These are phyloP conservation scores for Scrobipalpa costella DNA, from an alignment of 2,888 invertebrate genomes.

Conservation along the genomic window DNA sequence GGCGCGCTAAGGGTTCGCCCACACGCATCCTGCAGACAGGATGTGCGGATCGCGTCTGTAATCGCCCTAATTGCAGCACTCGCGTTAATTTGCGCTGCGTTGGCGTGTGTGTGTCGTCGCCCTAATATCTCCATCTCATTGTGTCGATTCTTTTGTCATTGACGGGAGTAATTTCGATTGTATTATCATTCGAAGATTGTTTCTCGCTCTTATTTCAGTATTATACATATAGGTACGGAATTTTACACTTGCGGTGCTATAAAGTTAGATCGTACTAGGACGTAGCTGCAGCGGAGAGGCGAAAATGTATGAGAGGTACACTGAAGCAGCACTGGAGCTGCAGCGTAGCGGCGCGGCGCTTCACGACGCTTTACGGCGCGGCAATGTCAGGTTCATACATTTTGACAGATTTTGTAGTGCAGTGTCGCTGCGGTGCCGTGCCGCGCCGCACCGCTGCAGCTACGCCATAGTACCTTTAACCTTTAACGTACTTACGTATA, in stretches of 20 bases:
- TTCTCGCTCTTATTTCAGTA: background rate
- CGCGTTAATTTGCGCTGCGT: constrained; percentile 53
- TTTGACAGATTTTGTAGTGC: too few relatives aligned
- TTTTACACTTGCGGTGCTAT: background rate
- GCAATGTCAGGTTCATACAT: too few relatives aligned
- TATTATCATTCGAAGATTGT: constrained; percentile 16
- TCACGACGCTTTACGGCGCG: too few relatives aligned
- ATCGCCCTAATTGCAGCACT: constrained; percentile 65
- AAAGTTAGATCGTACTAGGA: too few relatives aligned
- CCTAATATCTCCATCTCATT: constrained; percentile 55
- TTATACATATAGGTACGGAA: background rate
- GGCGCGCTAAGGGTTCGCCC: constrained; percentile 40
- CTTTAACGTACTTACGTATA: too few relatives aligned
- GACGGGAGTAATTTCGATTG: constrained; percentile 32
- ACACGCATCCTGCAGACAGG: constrained; percentile 55
- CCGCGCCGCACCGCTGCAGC: too few relatives aligned
- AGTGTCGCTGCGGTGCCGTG: too few relatives aligned
- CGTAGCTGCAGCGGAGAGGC: too few relatives aligned
- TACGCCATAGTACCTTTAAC: too few relatives aligned
- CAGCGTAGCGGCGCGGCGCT: too few relatives aligned
- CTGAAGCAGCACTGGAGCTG: too few relatives aligned
- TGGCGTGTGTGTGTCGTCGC: constrained; percentile 23
- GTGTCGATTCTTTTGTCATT: constrained; percentile 55
- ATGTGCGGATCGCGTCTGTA: constrained; percentile 56
- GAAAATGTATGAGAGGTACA: too few relatives aligned